Evolutionary conservation across 2,888 invertebrate genomes (phyloP).

Genomic region (Melinaea menophilus): DNA sequence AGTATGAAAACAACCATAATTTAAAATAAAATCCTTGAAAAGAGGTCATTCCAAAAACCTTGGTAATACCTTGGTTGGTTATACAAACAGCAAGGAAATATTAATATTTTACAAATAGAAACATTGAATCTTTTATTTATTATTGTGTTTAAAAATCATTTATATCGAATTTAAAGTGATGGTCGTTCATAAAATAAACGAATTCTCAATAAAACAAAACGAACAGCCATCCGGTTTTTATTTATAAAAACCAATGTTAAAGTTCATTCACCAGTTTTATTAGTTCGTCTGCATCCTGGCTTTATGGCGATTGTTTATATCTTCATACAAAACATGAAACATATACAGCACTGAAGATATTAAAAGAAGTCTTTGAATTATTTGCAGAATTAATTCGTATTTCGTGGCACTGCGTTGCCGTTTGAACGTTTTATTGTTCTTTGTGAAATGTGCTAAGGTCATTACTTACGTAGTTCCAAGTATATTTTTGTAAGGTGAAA

Average conservation of each 20-base stretch:
- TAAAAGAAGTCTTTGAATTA: slow-evolving; percentile 21
- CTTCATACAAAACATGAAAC: not conserved
- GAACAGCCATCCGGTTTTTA: slow-evolving; percentile 1
- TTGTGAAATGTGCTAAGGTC: slow-evolving; percentile 30
- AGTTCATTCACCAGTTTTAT: slow-evolving; percentile 31
- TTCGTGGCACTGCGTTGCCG: slow-evolving; percentile 28
- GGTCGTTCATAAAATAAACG: no score
- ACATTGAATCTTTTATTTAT: no score
- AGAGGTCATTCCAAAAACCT: no score
- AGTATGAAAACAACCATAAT: no score
- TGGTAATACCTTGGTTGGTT: no score
- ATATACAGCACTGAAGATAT: not conserved
- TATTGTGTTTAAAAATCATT: no score
- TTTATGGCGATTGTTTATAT: slow-evolving; percentile 14
- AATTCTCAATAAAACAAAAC: no score
- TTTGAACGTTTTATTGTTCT: slow-evolving; percentile 30
- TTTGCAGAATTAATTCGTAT: slow-evolving; percentile 13
- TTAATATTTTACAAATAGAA: no score
- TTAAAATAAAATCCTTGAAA: no score
- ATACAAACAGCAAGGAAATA: no score
- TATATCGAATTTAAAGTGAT: no score
- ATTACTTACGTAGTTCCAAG: slow-evolving; percentile 18
- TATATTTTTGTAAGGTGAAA: slow-evolving; percentile 11
- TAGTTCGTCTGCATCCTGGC: not conserved
- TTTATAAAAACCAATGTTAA: slow-evolving; percentile 21